Conservation (phyloP, 2,113 vertebrate genomes). For the Entomyzon cyanotis region DNA sequence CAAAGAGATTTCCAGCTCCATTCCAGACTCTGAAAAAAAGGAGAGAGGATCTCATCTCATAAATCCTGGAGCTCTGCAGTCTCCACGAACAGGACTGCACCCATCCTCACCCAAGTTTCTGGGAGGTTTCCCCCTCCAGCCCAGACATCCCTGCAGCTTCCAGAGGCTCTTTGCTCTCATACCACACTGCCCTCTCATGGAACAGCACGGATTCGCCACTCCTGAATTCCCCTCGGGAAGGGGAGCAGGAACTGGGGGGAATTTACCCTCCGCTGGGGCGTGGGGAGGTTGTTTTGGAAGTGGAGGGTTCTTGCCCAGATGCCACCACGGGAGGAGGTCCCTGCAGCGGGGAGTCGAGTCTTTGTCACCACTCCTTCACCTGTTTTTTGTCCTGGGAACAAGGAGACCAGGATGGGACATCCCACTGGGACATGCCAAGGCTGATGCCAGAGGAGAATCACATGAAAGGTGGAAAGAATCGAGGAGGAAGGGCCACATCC, state of each 20-base stretch:
- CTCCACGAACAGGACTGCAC: neutral
- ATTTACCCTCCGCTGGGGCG: accelerated
- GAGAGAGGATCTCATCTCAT: neutral
- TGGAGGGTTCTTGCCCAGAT: neutral
- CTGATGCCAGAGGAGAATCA: neutral
- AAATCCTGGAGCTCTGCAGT: neutral
- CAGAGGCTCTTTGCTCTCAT: neutral
- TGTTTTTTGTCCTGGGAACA: neutral
- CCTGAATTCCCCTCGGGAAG: neutral
- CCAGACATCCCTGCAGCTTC: neutral
- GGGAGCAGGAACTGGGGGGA: neutral
- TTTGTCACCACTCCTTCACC: neutral
- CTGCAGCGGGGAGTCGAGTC: neutral
- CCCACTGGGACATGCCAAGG: neutral
- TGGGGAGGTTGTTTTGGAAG: neutral
- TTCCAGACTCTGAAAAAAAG: neutral
- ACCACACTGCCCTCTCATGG: constrained; percentile 56
- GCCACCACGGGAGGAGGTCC: neutral
- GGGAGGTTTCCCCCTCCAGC: neutral
- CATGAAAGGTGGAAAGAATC: neutral
- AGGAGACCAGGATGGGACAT: neutral
- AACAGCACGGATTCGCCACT: neutral
- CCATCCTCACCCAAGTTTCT: neutral
- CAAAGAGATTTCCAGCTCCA: neutral
- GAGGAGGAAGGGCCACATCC: neutral